A percentile compares a stretch with the other conserved stretches of the same genome.
These are phyloP conservation scores for Perdita meconis DNA, from an alignment of 2,888 invertebrate species.

Conservation along the genomic window DNA sequence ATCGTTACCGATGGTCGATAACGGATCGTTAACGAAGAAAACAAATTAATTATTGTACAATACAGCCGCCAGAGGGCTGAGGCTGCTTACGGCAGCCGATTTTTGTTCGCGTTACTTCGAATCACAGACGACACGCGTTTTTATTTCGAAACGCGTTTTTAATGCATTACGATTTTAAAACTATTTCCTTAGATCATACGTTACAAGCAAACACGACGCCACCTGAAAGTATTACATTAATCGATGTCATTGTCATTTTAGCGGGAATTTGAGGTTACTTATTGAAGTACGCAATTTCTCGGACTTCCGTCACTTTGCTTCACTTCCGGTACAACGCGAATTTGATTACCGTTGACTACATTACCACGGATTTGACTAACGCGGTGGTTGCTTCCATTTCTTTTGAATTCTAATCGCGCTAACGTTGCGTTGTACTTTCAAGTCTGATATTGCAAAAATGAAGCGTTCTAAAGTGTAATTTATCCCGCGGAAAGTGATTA, in stretches of 20 bases:
- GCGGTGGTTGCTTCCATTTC: no score
- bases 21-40: conserved; percentile 59
- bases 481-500: background rate
- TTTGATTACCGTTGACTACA: background rate
- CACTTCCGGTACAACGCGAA: conserved; percentile 4
- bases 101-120: conserved; percentile 52
- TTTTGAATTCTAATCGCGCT: background rate
- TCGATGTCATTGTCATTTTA: conserved; percentile 4
- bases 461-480: background rate
- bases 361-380: no score
- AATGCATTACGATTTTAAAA: conserved; percentile 52
- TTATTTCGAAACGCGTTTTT: conserved; percentile 45
- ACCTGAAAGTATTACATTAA: conserved; percentile 26
- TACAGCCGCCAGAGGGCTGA: conserved; percentile 36
- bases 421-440: background rate
- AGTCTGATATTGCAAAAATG: background rate
- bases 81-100: conserved; percentile 34
- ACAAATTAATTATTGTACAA: conserved; percentile 59
- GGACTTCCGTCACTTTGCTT: background rate
- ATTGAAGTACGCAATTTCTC: background rate
- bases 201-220: conserved; percentile 11
- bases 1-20: conserved; percentile 67
- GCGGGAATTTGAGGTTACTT: conserved; percentile 15
- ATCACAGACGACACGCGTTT: conserved; percentile 68
- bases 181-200: conserved; percentile 43